phyloP scores from a whole-genome alignment of 2,888 invertebrate genomes.

The Eilema caniola region DNA sequence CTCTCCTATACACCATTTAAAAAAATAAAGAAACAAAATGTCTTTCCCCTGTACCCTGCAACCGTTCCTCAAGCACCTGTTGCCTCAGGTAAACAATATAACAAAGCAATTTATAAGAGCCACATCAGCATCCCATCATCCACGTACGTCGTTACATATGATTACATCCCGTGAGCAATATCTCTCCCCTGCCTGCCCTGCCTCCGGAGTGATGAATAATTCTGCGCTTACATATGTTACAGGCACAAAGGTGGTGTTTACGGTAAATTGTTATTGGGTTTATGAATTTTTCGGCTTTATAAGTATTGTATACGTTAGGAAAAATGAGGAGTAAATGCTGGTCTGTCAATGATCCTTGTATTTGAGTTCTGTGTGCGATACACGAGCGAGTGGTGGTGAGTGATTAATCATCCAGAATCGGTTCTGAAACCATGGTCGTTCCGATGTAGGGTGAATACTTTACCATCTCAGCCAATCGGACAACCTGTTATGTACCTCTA shows the following conservation, averaged over 20 bases:
- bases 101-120: conserved; percentile 15
- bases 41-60: background rate
- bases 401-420: background rate
- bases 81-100: conserved; percentile 19
- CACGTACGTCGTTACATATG: conserved; percentile 15
- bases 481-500: no score
- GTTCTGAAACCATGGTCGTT: background rate
- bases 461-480: background rate
- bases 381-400: background rate
- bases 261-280: conserved; percentile 13
- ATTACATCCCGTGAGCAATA: conserved; percentile 15
- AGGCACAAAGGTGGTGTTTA: conserved; percentile 9
- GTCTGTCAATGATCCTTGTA: background rate
- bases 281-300: background rate
- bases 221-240: conserved; percentile 22
- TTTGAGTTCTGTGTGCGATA: background rate
- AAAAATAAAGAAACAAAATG: background rate
- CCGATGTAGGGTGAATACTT: background rate
- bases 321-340: background rate
- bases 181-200: background rate
- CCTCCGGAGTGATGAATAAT: conserved; percentile 20
- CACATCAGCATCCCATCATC: conserved; percentile 14
- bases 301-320: background rate
- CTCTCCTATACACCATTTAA: background rate
- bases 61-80: background rate